Base-by-base conservation (phyloP, 2,888 invertebrate genomes). In the Nebria brevicollis region DNA sequence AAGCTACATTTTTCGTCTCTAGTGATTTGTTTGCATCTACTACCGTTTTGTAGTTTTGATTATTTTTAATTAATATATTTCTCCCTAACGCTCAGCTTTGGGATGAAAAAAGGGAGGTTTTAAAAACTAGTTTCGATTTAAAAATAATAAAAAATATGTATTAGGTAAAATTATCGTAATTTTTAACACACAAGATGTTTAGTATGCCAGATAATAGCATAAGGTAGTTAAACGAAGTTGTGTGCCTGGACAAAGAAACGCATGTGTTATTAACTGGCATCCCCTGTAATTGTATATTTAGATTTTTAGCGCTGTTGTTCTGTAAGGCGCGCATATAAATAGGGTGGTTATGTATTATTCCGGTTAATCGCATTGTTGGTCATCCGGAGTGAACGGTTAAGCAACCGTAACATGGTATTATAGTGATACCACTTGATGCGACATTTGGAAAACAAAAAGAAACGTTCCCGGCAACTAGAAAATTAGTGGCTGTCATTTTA, bases 401-500 rank as follows among this genome's bases (percentile, higher is more conserved):
- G 79, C 73, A 79, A 79, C 66, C 79, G 68, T 79, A 74, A 79
- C 79, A 74, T 54, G 66, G 68, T 74, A 79, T 79, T 81, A 54
- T 34, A 34, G 34, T 34, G 34, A 13, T 54, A 81, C 80, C 75
- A 81, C 76, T 75, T 81, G 75, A 34, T 34, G 34, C 75, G 80
- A 81, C 80, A 72, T 81, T 75, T 75, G 54, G 72, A 70, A 77
- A 77, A 77, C 77, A 77, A 81, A 81, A 81, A 76, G 54, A 8
- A 1, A 54, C 54, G 54, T 54, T 13, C 8, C 54, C 54, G 54
- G 54, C 34, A 41, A 20, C 75, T 77, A 73, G 81, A 72, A 81
- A 81, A 81, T 81, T 81, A 81, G 81, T 81, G 73, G 81, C 81
- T 81, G 81, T 81, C 81, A 77, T 72, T 54, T 54, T 54, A 13